Conservation (phyloP, 30 jellyfish, hydroid and myxozoan genomes). For the Rhopilema esculentum region DNA sequence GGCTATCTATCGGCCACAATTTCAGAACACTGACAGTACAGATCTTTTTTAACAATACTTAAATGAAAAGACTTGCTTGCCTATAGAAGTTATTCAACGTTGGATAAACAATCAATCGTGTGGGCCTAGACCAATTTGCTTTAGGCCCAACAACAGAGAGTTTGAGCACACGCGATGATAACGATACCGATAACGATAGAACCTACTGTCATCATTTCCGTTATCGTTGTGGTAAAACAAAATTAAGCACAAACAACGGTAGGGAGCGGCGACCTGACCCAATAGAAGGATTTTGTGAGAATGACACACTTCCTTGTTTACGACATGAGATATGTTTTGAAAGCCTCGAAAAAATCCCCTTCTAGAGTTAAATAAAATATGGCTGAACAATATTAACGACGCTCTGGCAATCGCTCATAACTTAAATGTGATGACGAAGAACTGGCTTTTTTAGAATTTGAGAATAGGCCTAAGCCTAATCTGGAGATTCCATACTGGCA, state of each 20-base stretch:
- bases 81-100: too few relatives aligned
- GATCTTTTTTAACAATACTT: too few relatives aligned
- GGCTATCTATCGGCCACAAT: too few relatives aligned
- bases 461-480: neutral
- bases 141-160: too few relatives aligned
- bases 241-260: neutral
- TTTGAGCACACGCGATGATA: conserved; percentile 10
- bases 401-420: conserved; percentile 1
- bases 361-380: neutral
- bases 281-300: neutral
- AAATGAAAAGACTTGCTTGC: too few relatives aligned
- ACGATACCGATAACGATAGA: conserved; percentile 15
- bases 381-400: neutral
- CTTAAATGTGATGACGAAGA: conserved; percentile 6
- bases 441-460: neutral
- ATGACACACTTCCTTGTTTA: neutral
- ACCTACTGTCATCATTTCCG: neutral
- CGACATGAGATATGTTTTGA: neutral
- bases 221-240: conserved; percentile 1
- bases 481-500: neutral
- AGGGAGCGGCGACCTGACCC: neutral
- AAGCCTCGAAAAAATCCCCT: neutral
- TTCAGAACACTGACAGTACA: too few relatives aligned
- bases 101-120: too few relatives aligned
- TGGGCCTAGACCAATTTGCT: too few relatives aligned